phyloP scores from a whole-genome alignment of 2,888 invertebrate genomes.

The Charanyca ferruginea region DNA sequence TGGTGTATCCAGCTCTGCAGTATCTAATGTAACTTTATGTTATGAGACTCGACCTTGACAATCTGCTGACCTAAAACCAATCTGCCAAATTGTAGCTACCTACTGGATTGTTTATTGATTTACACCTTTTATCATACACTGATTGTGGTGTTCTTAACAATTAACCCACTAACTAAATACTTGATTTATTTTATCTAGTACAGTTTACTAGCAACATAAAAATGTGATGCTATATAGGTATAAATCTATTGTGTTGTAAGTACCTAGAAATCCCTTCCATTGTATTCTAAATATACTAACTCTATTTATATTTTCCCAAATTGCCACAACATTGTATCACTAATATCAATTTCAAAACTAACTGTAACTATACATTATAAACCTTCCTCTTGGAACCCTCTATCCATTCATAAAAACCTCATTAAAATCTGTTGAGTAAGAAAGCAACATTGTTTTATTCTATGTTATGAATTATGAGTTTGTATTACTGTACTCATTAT shows the following conservation, averaged over 20 bases:
- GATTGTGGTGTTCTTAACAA: not conserved
- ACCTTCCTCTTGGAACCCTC: too few relatives aligned
- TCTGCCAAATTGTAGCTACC: slow-evolving; percentile 32
- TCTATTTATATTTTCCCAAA: not conserved
- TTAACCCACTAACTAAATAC: too few relatives aligned
- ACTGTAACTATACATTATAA: too few relatives aligned
- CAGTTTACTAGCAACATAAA: too few relatives aligned
- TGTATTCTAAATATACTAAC: not conserved
- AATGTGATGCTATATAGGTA: too few relatives aligned
- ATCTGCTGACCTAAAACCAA: slow-evolving; percentile 37
- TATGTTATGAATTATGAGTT: not conserved
- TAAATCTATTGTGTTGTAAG: too few relatives aligned
- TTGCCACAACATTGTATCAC: not conserved
- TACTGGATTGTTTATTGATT: slow-evolving; percentile 42
- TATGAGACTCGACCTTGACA: slow-evolving; percentile 51
- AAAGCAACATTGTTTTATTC: too few relatives aligned
- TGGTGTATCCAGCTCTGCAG: not conserved
- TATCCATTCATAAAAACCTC: too few relatives aligned
- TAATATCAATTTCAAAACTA: too few relatives aligned
- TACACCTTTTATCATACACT: not conserved
- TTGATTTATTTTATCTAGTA: not conserved
- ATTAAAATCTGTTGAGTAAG: too few relatives aligned
- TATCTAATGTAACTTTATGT: slow-evolving; percentile 23
- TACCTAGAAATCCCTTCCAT: not conserved
- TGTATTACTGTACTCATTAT: not conserved